Conservation (phyloP, 2,888 invertebrate genomes). For the Stenodema calcarata region DNA sequence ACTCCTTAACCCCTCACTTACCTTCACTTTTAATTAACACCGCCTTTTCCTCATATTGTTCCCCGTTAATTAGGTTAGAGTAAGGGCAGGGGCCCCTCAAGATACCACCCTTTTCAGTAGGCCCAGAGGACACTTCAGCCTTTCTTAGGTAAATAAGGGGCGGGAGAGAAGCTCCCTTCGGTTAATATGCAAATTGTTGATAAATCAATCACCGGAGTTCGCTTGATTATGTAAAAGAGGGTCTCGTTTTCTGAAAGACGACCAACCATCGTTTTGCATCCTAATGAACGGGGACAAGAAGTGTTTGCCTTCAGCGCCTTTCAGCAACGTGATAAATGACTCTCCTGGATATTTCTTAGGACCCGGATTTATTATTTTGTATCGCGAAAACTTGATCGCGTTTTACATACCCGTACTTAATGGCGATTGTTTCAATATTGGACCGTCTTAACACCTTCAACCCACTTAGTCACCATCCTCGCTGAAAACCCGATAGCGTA, state of each 20-base stretch:
- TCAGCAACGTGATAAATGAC: slow-evolving; percentile 28
- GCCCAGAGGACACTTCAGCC: neutral
- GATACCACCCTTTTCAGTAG: neutral
- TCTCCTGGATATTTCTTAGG: neutral
- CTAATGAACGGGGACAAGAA: slow-evolving; percentile 38
- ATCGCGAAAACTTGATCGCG: neutral
- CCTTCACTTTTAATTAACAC: slow-evolving; percentile 28
- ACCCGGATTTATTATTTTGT: neutral
- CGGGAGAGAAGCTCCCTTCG: neutral
- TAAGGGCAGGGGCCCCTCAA: neutral
- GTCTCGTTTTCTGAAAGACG: slow-evolving; percentile 24
- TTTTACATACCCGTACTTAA: neutral
- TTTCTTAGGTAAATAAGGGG: slow-evolving; percentile 39
- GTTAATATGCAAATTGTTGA: slow-evolving; percentile 44
- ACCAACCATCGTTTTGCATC: slow-evolving; percentile 40
- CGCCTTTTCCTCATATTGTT: slow-evolving; percentile 26
- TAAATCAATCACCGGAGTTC: slow-evolving; percentile 39
- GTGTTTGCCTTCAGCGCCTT: slow-evolving; percentile 31
- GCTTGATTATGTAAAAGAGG: slow-evolving; percentile 35
- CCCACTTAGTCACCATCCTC: too few relatives aligned
- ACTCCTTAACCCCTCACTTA: neutral
- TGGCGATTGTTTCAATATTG: neutral
- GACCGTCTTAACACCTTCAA: too few relatives aligned
- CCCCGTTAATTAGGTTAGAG: slow-evolving; percentile 41
- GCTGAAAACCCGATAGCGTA: too few relatives aligned